Conservation (phyloP, 2,797 vertebrate species). For the Zenarchopterus dispar region DNA sequence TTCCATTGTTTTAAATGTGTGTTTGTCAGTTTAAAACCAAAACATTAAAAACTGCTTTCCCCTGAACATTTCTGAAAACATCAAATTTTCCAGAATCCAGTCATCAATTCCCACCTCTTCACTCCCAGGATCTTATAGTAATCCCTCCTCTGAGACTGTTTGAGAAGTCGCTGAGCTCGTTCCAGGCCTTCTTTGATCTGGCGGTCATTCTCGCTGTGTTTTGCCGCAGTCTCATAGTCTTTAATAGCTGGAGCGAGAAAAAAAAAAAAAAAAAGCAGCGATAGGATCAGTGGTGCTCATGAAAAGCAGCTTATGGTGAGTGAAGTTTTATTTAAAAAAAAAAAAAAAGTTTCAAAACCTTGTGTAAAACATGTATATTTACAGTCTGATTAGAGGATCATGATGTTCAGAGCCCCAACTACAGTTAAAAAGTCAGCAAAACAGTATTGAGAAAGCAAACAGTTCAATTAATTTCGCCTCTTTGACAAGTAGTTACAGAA, state of each 20-base stretch:
- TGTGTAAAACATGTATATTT: no score
- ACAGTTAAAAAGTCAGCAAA: no score
- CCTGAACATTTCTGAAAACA: neutral
- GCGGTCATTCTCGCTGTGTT: conserved; percentile 92
- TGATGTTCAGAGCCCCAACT: no score
- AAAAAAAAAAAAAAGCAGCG: neutral
- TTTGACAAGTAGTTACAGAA: no score
- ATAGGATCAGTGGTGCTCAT: conserved; percentile 8
- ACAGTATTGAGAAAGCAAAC: no score
- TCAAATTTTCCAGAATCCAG: conserved; percentile 1
- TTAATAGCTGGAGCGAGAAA: conserved; percentile 85
- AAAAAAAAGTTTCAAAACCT: neutral
- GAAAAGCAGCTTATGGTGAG: neutral
- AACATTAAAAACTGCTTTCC: neutral
- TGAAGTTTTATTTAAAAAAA: neutral
- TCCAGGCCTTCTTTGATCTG: conserved; percentile 94
- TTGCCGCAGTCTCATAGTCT: conserved; percentile 91
- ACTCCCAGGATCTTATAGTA: conserved; percentile 99
- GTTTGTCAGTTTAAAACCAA: no score
- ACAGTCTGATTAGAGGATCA: no score
- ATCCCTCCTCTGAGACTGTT: conserved; percentile 95
- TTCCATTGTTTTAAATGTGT: no score
- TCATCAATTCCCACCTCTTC: conserved; percentile 86
- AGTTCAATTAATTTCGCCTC: no score
- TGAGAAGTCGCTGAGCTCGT: conserved; percentile 91